Conservation (phyloP, 2,888 invertebrate genomes). For the Diplazon laetatorius region DNA sequence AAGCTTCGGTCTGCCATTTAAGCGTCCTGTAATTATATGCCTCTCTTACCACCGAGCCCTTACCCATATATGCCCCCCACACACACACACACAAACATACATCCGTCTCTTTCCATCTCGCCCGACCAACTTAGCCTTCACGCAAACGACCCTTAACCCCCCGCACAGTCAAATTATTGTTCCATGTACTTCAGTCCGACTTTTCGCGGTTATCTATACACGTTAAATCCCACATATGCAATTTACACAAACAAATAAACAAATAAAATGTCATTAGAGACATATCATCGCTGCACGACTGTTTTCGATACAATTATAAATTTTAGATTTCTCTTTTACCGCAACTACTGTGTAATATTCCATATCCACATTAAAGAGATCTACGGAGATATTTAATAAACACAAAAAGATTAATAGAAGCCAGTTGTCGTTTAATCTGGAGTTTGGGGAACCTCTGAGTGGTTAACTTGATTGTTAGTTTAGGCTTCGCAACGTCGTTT, state of each 20-base stretch:
- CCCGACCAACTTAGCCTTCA: conserved; percentile 37
- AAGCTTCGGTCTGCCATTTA: conserved; percentile 76
- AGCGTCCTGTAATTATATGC: conserved; percentile 79
- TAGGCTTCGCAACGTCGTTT: no score
- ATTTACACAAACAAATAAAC: not conserved
- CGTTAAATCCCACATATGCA: not conserved
- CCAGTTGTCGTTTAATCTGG: no score
- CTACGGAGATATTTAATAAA: no score
- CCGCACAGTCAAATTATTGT: conserved; percentile 45
- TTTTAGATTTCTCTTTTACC: no score
- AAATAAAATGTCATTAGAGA: conserved; percentile 34
- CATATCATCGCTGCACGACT: no score
- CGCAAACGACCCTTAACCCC: conserved; percentile 40
- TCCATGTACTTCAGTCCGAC: conserved; percentile 48
- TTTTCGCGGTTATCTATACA: conserved; percentile 45
- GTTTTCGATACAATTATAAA: no score
- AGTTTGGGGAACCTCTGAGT: no score
- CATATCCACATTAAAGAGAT: no score
- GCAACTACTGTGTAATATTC: no score
- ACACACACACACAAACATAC: conserved; percentile 17
- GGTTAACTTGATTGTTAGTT: no score
- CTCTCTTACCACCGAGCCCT: conserved; percentile 62
- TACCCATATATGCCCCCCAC: conserved; percentile 7
- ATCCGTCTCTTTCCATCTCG: conserved; percentile 17
- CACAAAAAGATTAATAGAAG: no score